Conservation (phyloP, 2,113 vertebrate genomes). For the Tachuris rubrigastra region DNA sequence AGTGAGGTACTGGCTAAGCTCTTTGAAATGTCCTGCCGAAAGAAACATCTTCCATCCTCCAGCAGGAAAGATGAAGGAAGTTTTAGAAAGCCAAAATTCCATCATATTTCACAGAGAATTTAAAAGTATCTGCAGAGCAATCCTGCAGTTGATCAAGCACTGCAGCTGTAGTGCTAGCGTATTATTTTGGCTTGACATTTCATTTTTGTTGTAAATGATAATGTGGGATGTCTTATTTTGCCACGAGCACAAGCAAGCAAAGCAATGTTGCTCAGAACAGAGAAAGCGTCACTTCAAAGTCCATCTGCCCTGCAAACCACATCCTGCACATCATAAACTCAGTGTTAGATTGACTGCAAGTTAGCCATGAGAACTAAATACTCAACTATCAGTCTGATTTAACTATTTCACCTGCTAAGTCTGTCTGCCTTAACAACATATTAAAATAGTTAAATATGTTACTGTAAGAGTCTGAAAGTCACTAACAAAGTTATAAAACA, state of each 20-base stretch:
- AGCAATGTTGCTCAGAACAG: background rate
- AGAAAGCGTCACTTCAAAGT: background rate
- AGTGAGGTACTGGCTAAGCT: background rate
- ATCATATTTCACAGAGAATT: background rate
- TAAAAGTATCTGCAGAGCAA: background rate
- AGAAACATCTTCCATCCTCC: background rate
- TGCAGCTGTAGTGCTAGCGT: background rate
- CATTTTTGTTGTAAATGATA: background rate
- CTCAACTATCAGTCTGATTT: background rate
- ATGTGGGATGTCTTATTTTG: background rate
- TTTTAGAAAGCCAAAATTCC: background rate
- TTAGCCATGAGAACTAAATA: background rate
- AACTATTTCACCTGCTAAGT: background rate
- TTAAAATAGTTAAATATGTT: conserved; percentile 8
- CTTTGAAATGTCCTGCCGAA: background rate
- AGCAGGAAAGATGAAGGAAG: background rate
- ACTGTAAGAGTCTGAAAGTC: conserved; percentile 6
- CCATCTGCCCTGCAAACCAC: background rate
- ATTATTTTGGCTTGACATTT: background rate
- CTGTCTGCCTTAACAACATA: background rate
- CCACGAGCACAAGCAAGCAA: background rate
- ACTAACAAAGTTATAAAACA: conserved; percentile 42
- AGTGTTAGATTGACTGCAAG: background rate
- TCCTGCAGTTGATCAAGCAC: background rate
- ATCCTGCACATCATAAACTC: background rate